Evolutionary conservation across 2,797 vertebrate genomes (phyloP), one percentile per base, ranked within the genome.

Genomic region (Mus spretus): DNA sequence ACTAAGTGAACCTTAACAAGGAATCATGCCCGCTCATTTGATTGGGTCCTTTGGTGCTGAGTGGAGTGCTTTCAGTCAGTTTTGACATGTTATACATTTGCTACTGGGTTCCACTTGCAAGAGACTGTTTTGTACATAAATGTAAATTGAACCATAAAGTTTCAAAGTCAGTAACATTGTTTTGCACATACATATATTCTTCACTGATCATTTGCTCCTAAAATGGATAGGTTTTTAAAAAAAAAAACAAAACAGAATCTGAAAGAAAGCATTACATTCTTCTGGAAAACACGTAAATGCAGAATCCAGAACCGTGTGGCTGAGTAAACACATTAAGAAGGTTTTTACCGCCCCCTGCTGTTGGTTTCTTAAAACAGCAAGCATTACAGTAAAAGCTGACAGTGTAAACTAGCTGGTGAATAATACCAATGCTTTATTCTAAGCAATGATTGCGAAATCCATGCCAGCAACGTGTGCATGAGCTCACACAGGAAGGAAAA

Each of bases 281-380:
- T 40, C 6, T 37, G 28, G 47, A 92, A 72, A 96, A 65, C 19
- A 80, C n/a, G 81, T 19, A 84, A 81, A 61, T 14, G 26, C 47
- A 94, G 70, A 91, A 37, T 89, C 92, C 57, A 94, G 12, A 57
- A 77, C 15, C 19, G 37, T 24, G 28, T 10, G 19, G 82, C 47
- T 53, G 37, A 9, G 1, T n/a, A 26, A 61, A 11, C 24, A 6
- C 4, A 57, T 6, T 61, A 3, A 55, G 26, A 67, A 40, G 85
- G 75, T 95, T 94, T 15, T 5, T 22, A 50, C 89, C 95, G 95
- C 96, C 97, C 96, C 34, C 98, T 97, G 28, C 97, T 44, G 97
- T 93, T 31, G 74, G 79, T 44, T 89, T 17, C 44, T 26, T 31
- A 9, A 96, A 92, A 90, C n/a, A 14, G 24, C 1, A 47, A 85